Conservation (phyloP, 2,797 vertebrate species). For the Platyrinchus mystaceus region DNA sequence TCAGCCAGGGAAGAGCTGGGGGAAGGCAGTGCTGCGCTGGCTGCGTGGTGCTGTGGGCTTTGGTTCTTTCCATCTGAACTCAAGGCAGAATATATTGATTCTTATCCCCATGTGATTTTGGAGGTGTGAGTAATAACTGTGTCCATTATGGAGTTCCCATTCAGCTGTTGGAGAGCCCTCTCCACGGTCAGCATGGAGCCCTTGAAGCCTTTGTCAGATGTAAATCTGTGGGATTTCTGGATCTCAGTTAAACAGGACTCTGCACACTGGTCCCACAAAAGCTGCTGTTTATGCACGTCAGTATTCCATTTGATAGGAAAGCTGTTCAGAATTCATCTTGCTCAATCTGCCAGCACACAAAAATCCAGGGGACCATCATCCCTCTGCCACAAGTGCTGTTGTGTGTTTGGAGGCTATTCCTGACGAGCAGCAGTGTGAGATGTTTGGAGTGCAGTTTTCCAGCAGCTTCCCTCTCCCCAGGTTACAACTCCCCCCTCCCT, state of each 20-base stretch:
- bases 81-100: background rate
- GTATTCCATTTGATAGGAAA: background rate
- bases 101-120: background rate
- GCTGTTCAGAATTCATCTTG: background rate
- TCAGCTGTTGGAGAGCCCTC: background rate
- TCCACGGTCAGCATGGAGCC: background rate
- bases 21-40: background rate
- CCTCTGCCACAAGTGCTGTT: background rate
- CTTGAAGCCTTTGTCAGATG: background rate
- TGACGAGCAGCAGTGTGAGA: background rate
- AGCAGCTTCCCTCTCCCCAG: background rate
- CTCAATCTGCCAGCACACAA: background rate
- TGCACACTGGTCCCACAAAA: background rate
- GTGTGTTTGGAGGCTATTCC: background rate
- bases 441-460: background rate
- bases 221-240: background rate
- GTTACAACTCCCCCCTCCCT: background rate
- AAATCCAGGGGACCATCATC: background rate
- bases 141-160: background rate
- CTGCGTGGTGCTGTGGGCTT: background rate
- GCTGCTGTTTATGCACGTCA: background rate
- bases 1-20: background rate
- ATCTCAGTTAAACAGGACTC: background rate
- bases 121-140: background rate
- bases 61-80: background rate